phyloP scores from a whole-genome alignment of 92 coral and sea anemone species.

The Micromussa lordhowensis region DNA sequence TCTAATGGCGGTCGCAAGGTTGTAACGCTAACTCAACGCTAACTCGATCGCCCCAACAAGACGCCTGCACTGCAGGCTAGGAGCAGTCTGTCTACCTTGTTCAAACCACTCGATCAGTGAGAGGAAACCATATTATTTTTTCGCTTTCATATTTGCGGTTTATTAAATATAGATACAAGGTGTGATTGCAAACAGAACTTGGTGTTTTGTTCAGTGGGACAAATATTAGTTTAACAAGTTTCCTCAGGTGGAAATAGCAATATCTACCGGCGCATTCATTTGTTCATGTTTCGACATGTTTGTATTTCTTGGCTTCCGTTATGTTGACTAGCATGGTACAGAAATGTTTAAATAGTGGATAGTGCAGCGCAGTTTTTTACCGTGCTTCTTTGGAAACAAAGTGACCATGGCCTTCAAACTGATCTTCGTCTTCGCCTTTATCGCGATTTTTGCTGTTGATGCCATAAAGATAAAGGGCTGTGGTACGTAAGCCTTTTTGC shows the following conservation, averaged over 20 bases:
- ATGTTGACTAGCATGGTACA: not conserved
- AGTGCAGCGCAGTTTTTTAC: not conserved
- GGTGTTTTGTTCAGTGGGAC: not conserved
- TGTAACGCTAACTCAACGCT: too few species aligned
- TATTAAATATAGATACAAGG: not conserved
- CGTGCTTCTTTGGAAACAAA: not conserved
- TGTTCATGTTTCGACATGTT: not conserved
- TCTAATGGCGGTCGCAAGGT: too few species aligned
- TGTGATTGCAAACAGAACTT: not conserved
- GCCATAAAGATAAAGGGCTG: constrained; percentile 52
- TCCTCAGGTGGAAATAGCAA: not conserved
- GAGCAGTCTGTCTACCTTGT: not conserved
- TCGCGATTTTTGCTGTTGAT: constrained; percentile 47
- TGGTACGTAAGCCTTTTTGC: constrained; percentile 36
- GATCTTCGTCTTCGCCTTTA: constrained; percentile 13
- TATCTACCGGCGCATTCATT: not conserved
- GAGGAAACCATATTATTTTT: not conserved
- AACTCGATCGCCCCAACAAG: too few species aligned
- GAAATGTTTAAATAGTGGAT: not conserved
- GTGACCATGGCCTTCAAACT: constrained; percentile 5
- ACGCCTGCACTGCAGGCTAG: too few species aligned
- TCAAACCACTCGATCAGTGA: not conserved
- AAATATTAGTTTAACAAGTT: not conserved
- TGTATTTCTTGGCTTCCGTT: not conserved
- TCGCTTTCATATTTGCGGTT: not conserved